Evolutionary conservation across 2,888 invertebrate species (phyloP), one percentile per base, ranked within the genome.

Genomic region (Pachycephus smyrnensis): DNA sequence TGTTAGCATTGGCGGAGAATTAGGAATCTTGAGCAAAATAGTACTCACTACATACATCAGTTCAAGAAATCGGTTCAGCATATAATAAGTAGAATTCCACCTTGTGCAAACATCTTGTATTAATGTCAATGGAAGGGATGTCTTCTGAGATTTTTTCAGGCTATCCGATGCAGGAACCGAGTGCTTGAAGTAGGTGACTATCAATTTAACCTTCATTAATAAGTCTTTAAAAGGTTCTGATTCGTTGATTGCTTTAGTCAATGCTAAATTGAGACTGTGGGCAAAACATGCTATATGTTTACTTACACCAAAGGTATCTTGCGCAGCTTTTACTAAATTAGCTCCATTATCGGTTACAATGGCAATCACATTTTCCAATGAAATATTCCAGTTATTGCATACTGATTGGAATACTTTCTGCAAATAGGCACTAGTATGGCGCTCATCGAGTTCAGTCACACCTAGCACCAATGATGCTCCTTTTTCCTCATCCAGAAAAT

Each of bases 1-100:
- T n/a, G n/a, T n/a, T n/a, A n/a, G n/a, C n/a, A n/a, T n/a, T n/a
- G n/a, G n/a, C n/a, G n/a, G n/a, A n/a, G n/a, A n/a, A n/a, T n/a
- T n/a, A n/a, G 68, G 68, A 11, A 68, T 12, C 68, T 68, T 68
- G 11, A 68, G 15, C 68, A 68, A 68, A 11, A 68, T 15, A 12
- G 68, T 12, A 68, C 68, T 68, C 11, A 68, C 15, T 12, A 12
- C 68, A 12, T 68, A 11, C 68, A 68, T 12, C 68, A 68, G 75
- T 69, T 80, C 79, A 15, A 68, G 40, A 9, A 80, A 36, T 9
- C 71, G 74, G 30, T 31, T 36, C 68, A 79, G 12, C 76, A 80
- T 80, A 55, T 80, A 79, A 68, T 74, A 80, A 35, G 80, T 79
- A 12, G 76, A 81, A 68, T 84, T 84, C 81, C 83, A 84, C 33